Percentiles rank a stretch among this genome's conserved stretches.
phyloP scores from a whole-genome alignment of 2,888 invertebrate genomes.

The Maniola hyperantus region DNA sequence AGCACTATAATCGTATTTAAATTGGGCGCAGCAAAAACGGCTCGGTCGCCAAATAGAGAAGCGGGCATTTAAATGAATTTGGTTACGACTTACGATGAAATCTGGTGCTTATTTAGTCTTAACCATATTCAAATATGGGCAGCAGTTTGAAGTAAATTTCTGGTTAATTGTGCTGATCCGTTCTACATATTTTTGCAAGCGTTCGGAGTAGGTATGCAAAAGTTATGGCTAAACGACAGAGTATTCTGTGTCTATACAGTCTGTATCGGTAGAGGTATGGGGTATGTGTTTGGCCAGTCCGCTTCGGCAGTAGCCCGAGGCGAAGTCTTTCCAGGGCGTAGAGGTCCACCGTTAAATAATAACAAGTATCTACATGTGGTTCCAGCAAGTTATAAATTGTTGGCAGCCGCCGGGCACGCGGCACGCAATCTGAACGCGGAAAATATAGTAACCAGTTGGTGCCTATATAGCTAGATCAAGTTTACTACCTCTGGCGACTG shows the following conservation, averaged over 20 bases:
- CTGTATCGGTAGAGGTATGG: neutral
- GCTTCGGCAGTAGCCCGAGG: constrained; percentile 69
- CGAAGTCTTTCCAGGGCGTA: constrained; percentile 57
- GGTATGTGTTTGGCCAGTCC: constrained; percentile 52
- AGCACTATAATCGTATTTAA: constrained; percentile 71
- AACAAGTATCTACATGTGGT: constrained; percentile 65
- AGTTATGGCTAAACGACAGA: neutral
- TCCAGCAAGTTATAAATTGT: constrained; percentile 77
- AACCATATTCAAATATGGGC: constrained; percentile 37
- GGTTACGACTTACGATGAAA: constrained; percentile 54
- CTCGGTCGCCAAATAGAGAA: constrained; percentile 54
- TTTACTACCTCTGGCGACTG: constrained; percentile 55
- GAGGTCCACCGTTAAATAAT: constrained; percentile 72
- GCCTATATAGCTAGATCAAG: constrained; percentile 50
- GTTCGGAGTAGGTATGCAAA: constrained; percentile 27
- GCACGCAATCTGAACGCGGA: constrained; percentile 81
- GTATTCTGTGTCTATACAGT: neutral
- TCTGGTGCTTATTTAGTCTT: constrained; percentile 51
- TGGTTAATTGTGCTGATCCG: constrained; percentile 38
- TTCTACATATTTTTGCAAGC: constrained; percentile 37
- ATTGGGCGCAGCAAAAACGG: constrained; percentile 58
- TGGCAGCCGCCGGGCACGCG: constrained; percentile 75
- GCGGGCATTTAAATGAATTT: constrained; percentile 62
- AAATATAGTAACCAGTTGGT: constrained; percentile 55
- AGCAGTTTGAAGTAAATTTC: constrained; percentile 33